Base-by-base conservation (phyloP, 2,888 invertebrate genomes). In the Dasypogon diadema region DNA sequence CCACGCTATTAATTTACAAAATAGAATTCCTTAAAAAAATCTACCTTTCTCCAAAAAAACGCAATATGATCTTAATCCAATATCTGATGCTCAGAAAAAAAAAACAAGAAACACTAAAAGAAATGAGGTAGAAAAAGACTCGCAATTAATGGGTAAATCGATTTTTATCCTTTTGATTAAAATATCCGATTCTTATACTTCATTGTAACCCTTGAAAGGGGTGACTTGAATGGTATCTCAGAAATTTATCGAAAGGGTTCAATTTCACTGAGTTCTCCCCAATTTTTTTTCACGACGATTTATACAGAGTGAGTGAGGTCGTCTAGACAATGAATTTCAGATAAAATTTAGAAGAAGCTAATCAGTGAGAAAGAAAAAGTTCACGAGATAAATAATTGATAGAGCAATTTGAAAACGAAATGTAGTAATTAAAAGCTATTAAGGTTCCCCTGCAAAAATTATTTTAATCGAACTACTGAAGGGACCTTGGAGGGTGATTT, bases 131-230 rank as follows among this genome's bases (percentile, higher is more conserved):
- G 12, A 48, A 68, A 65, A 65, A 46, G 4, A 24, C 24, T 48
- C 2, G 10, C 46, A 68, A 68, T 68, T 68, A 68, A 68, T 68
- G 12, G 24, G 21, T 6, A 68, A 48, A 68, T 68, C 65, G 48
- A 68, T 68, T 68, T 68, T 48, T 3, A 16, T 60, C 60, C 14
- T 60, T 60, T 60, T 48, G 46, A 68, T 68, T 68, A 48, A 48
- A 48, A 26, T 48, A 22, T 48, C 24, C 26, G 2, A 34, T 48
- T 68, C 24, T 14, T 48, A 22, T 65, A 68, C 4, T 24, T 48
- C 10, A 68, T 48, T 24, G 24, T 68, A 26, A 1, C 48, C 21
- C 34, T n/a, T 6, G 16, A 14, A 48, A 46, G 24, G 46, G 48
- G 12, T 65, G n/a, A 46, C 26, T 68, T 68, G 22, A 68, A 68